Conservation (phyloP, 2,113 vertebrate species). For the Leptobrachium ailaonicum region DNA sequence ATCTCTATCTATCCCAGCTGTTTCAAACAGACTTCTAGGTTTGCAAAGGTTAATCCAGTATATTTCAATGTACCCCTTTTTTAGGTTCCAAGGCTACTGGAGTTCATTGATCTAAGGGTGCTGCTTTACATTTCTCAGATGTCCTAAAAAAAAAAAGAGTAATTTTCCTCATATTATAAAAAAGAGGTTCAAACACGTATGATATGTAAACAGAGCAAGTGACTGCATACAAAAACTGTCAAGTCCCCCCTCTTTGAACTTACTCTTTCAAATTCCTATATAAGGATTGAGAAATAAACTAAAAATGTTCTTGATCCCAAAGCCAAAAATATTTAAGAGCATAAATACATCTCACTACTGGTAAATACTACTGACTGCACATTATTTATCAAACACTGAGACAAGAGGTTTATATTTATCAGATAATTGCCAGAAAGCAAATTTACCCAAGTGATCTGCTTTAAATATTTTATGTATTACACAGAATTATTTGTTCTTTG, state of each 20-base stretch:
- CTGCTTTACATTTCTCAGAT: slow-evolving; percentile 25
- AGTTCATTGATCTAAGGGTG: slow-evolving; percentile 8
- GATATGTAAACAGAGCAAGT: slow-evolving; percentile 53
- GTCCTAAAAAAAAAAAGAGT: not conserved
- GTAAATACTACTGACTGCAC: slow-evolving; percentile 41
- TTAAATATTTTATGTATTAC: slow-evolving; percentile 29
- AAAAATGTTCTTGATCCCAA: slow-evolving; percentile 38
- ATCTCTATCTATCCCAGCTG: too few species aligned
- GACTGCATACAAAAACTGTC: slow-evolving; percentile 51
- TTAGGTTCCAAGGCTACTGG: not conserved
- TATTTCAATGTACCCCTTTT: not conserved
- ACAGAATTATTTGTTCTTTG: not conserved
- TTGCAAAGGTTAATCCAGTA: too few species aligned
- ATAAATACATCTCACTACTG: slow-evolving; percentile 38
- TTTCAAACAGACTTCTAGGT: too few species aligned
- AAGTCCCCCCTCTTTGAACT: slow-evolving; percentile 51
- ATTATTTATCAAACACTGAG: slow-evolving; percentile 41
- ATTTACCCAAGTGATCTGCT: slow-evolving; percentile 24
- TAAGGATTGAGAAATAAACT: slow-evolving; percentile 24
- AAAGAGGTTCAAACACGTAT: slow-evolving; percentile 37
- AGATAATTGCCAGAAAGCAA: slow-evolving; percentile 1
- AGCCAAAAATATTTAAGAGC: slow-evolving; percentile 38
- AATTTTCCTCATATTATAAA: slow-evolving; percentile 32
- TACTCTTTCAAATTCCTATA: slow-evolving; percentile 35
- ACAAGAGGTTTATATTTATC: slow-evolving; percentile 36